These are phyloP conservation scores for Prorops nasuta DNA, from an alignment of 1,140 invertebrate genomes.

Conservation along the genomic window DNA sequence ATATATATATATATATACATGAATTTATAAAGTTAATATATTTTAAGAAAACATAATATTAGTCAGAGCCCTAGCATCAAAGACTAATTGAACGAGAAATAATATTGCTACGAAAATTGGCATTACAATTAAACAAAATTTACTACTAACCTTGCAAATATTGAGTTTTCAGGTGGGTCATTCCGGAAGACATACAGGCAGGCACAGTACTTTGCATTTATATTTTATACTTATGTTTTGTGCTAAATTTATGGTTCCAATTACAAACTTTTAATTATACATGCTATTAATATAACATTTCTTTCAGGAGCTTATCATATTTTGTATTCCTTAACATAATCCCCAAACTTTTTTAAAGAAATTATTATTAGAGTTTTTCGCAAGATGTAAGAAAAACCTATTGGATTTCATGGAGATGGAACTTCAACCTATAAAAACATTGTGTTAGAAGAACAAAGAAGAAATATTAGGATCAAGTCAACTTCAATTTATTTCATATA, in stretches of 20 bases:
- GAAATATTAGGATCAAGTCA: conserved; percentile 21
- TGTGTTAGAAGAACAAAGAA: conserved; percentile 30
- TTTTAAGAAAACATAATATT: conserved; percentile 6
- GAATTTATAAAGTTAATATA: conserved; percentile 5
- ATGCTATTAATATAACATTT: conserved; percentile 21
- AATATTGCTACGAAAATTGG: no score
- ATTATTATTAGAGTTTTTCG: conserved; percentile 23
- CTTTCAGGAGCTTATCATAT: conserved; percentile 21
- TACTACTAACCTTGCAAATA: conserved; percentile 36
- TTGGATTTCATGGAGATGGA: conserved; percentile 14
- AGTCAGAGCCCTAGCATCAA: no score
- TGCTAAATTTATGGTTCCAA: no score
- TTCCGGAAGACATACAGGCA: conserved; percentile 23
- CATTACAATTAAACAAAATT: conserved; percentile 7
- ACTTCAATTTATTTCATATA: conserved; percentile 34
- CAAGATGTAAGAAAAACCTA: conserved; percentile 26
- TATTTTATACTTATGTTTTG: conserved; percentile 7
- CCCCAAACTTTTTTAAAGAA: conserved; percentile 14
- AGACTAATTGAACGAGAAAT: no score
- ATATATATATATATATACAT: neutral
- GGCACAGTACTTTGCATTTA: conserved; percentile 13
- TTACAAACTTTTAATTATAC: conserved; percentile 13
- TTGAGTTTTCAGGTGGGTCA: conserved; percentile 50
- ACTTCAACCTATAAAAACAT: conserved; percentile 17
- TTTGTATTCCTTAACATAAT: conserved; percentile 16